A percentile compares a stretch with the other conserved stretches of the same genome.
Evolutionary conservation across 2,797 vertebrate genomes (phyloP).

Genomic region (Labeo calbasu): DNA sequence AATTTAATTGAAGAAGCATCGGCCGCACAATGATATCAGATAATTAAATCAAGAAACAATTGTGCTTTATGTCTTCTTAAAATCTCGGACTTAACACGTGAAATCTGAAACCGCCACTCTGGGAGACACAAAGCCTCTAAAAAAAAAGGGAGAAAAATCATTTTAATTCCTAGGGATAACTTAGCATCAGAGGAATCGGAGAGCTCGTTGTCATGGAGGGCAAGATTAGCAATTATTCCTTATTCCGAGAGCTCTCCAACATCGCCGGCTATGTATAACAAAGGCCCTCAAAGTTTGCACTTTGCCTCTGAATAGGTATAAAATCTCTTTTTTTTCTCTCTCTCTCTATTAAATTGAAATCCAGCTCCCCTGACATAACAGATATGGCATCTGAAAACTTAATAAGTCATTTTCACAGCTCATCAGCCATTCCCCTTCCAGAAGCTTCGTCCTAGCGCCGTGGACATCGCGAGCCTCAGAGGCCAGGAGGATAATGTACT

Average conservation of each 20-base stretch:
- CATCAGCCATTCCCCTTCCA: slow-evolving; percentile 68
- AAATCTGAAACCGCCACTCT: slow-evolving; percentile 69
- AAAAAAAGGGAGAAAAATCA: slow-evolving; percentile 5
- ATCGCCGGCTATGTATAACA: slow-evolving; percentile 64
- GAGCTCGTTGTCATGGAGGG: slow-evolving; percentile 49
- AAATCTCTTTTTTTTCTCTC: slow-evolving; percentile 73
- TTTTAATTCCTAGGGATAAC: slow-evolving; percentile 56
- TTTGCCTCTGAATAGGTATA: slow-evolving; percentile 64
- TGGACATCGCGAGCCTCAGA: slow-evolving; percentile 53
- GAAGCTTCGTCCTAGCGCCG: slow-evolving; percentile 41
- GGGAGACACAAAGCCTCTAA: slow-evolving; percentile 54
- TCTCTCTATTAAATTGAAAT: slow-evolving; percentile 73
- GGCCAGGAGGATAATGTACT: slow-evolving; percentile 63
- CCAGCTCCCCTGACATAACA: slow-evolving; percentile 68
- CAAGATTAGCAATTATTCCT: slow-evolving; percentile 64
- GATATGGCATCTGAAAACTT: slow-evolving; percentile 72
- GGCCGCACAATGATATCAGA: slow-evolving; percentile 78
- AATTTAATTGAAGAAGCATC: slow-evolving; percentile 69
- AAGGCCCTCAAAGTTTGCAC: slow-evolving; percentile 65
- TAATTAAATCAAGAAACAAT: slow-evolving; percentile 81
- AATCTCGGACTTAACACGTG: slow-evolving; percentile 68
- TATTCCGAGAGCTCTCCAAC: slow-evolving; percentile 61
- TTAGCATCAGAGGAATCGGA: slow-evolving; percentile 57
- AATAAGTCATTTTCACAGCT: slow-evolving; percentile 75
- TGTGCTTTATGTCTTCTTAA: slow-evolving; percentile 69